phyloP scores from a whole-genome alignment of 2,113 vertebrate species.

The Microcebus tavaratra region DNA sequence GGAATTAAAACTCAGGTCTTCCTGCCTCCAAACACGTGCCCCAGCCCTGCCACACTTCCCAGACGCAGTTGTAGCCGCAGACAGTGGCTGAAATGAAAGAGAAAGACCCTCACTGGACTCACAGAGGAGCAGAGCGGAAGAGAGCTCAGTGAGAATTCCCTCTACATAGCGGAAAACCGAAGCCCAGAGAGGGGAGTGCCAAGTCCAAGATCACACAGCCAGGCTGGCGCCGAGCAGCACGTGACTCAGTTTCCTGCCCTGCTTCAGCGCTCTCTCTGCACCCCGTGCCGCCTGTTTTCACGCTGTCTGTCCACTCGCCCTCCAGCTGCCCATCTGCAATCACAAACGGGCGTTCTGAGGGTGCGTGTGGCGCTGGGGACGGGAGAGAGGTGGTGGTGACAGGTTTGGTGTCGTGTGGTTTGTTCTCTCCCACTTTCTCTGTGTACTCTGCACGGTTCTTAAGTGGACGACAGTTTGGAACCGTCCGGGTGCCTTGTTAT shows the following conservation, averaged over 20 bases:
- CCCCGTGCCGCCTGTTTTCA: rapidly evolving
- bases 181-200: rapidly evolving
- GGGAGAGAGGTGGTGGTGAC: rapidly evolving
- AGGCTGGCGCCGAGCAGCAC: rapidly evolving
- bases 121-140: not conserved
- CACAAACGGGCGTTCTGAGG: not conserved
- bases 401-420: too few relatives aligned
- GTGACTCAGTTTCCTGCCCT: not conserved
- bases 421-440: too few relatives aligned
- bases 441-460: not conserved
- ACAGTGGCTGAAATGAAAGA: not conserved
- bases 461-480: not conserved
- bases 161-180: not conserved
- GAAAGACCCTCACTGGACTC: not conserved
- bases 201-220: not conserved
- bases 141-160: not conserved
- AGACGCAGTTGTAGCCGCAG: rapidly evolving
- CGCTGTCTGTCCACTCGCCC: rapidly evolving
- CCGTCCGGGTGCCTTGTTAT: not conserved
- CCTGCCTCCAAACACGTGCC: not conserved
- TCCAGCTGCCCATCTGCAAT: not conserved
- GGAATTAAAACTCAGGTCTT: not conserved
- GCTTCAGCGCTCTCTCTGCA: rapidly evolving
- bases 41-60: rapidly evolving
- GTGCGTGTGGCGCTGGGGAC: not conserved